Evolutionary conservation across 2,888 invertebrate genomes (phyloP).

Genomic region (Meganola albula): DNA sequence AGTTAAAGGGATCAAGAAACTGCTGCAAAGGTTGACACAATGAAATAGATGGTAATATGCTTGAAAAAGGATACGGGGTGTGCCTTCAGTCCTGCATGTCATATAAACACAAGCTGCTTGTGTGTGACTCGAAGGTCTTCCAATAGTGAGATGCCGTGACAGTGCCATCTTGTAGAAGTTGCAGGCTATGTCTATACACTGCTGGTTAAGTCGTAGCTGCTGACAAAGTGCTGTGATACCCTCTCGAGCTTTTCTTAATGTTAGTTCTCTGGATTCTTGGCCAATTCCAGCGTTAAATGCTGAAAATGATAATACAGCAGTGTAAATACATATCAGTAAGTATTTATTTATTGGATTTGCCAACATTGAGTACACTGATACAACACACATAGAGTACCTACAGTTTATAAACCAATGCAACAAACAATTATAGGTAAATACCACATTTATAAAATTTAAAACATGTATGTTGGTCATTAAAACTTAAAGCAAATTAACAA

Average conservation of each 20-base stretch:
- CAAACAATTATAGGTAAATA: too few relatives aligned
- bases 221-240: slow-evolving; percentile 91
- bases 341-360: neutral
- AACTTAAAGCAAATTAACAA: too few relatives aligned
- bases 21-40: too few relatives aligned
- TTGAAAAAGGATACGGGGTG: slow-evolving; percentile 88
- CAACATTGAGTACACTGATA: too few relatives aligned
- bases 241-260: slow-evolving; percentile 90
- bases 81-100: slow-evolving; percentile 96
- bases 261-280: slow-evolving; percentile 94
- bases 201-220: slow-evolving; percentile 91
- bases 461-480: too few relatives aligned
- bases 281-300: slow-evolving; percentile 88
- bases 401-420: too few relatives aligned
- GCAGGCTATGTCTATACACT: slow-evolving; percentile 94
- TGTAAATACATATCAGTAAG: neutral
- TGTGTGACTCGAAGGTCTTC: slow-evolving; percentile 92
- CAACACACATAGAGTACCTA: too few relatives aligned
- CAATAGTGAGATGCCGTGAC: slow-evolving; percentile 89
- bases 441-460: too few relatives aligned
- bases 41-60: too few relatives aligned
- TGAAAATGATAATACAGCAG: slow-evolving; percentile 37
- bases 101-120: slow-evolving; percentile 98
- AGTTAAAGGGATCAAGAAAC: too few relatives aligned
- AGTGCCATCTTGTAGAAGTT: slow-evolving; percentile 96